Evolutionary conservation across 1,140 invertebrate genomes (phyloP).

Genomic region (Drosophila eugracilis): DNA sequence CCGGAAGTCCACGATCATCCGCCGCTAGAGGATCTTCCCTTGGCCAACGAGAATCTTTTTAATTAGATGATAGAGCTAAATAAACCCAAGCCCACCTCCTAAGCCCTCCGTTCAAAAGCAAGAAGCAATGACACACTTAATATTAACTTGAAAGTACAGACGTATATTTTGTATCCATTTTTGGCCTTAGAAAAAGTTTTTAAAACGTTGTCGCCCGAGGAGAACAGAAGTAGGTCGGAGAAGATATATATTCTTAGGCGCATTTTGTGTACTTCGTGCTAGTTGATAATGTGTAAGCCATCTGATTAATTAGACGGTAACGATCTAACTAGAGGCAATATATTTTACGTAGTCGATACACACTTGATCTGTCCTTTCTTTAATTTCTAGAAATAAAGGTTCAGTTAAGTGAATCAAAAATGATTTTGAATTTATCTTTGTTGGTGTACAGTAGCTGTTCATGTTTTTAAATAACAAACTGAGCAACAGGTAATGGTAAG

Average conservation of each 20-base stretch:
- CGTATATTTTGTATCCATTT: constrained; percentile 42
- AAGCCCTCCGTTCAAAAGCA: constrained; percentile 63
- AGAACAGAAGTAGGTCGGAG: not conserved
- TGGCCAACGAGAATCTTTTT: constrained; percentile 49
- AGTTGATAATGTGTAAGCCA: constrained; percentile 46
- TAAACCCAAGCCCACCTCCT: constrained; percentile 33
- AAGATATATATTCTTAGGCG: constrained; percentile 8
- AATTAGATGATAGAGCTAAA: constrained; percentile 50
- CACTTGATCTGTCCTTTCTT: constrained; percentile 56
- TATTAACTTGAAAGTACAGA: constrained; percentile 49
- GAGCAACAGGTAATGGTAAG: too few relatives aligned
- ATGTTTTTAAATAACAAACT: too few relatives aligned
- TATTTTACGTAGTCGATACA: constrained; percentile 27
- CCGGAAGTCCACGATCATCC: constrained; percentile 14
- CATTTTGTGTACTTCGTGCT: constrained; percentile 54
- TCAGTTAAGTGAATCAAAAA: constrained; percentile 17
- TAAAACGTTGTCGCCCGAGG: constrained; percentile 37
- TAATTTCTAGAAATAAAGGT: constrained; percentile 53
- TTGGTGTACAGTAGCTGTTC: too few relatives aligned
- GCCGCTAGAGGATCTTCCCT: constrained; percentile 4
- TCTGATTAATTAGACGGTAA: constrained; percentile 32
- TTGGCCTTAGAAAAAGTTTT: constrained; percentile 62
- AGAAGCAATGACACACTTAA: constrained; percentile 30
- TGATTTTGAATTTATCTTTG: not conserved
- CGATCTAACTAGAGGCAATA: constrained; percentile 62